phyloP scores from a whole-genome alignment of 2,113 vertebrate genomes.

The Tychaedon coryphoeus region DNA sequence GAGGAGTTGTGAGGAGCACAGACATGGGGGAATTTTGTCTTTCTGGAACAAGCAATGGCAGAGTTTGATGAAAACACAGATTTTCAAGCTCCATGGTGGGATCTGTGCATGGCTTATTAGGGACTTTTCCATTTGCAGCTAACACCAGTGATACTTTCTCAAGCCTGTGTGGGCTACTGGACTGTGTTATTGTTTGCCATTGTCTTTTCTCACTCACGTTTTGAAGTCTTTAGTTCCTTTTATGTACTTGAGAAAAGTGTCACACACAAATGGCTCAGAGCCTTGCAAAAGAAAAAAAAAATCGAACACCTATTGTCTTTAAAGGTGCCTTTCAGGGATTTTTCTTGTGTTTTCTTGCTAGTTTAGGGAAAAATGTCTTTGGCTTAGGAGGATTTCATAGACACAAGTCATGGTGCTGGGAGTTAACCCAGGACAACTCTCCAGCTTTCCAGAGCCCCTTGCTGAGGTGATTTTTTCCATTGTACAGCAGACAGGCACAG shows the following conservation, averaged over 20 bases:
- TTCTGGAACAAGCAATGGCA: neutral
- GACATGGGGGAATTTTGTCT: neutral
- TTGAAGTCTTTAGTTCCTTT: neutral
- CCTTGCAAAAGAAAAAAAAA: neutral
- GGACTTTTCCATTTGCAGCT: neutral
- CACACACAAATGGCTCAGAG: neutral
- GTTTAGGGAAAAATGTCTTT: neutral
- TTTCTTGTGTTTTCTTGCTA: neutral
- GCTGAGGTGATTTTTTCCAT: neutral
- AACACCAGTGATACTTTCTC: neutral
- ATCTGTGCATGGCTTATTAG: neutral
- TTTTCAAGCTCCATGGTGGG: neutral
- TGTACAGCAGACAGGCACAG: neutral
- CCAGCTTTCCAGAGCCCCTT: neutral
- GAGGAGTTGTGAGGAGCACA: neutral
- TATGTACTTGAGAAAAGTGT: neutral
- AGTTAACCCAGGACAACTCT: neutral
- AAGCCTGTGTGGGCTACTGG: neutral
- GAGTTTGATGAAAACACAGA: neutral
- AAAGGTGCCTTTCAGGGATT: neutral
- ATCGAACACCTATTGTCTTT: neutral
- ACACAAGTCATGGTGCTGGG: fast-evolving
- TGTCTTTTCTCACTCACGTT: neutral
- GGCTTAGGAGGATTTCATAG: neutral
- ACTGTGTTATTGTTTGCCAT: conserved; percentile 11